phyloP scores from a whole-genome alignment of 2,797 vertebrate genomes.

The Sardinella longiceps region DNA sequence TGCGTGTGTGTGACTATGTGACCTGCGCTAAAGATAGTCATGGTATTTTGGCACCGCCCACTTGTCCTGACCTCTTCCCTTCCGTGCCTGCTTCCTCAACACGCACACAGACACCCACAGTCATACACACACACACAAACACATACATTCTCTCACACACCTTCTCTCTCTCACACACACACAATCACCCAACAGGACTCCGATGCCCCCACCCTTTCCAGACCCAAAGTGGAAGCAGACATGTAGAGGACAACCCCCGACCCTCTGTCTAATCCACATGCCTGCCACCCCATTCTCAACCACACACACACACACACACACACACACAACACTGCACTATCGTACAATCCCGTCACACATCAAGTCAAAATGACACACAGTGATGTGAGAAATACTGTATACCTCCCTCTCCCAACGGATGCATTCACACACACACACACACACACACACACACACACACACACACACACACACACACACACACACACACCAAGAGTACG shows the following conservation, averaged over 20 bases:
- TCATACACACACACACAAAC: background rate
- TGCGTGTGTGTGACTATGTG: slow-evolving; percentile 13
- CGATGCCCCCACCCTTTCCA: background rate
- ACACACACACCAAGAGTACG: background rate
- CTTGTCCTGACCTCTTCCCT: background rate
- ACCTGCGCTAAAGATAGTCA: slow-evolving; percentile 34
- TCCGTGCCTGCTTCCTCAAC: background rate
- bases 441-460: slow-evolving; percentile 15
- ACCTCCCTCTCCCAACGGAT: background rate
- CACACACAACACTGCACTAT: background rate
- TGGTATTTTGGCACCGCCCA: background rate
- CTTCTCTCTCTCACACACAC: slow-evolving; percentile 26
- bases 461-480: slow-evolving; percentile 46
- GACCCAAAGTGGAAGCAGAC: slow-evolving; percentile 18
- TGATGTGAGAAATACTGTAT: slow-evolving; percentile 7
- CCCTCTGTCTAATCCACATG: background rate
- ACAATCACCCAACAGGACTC: background rate
- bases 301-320: background rate
- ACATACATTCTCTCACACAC: background rate
- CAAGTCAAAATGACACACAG: background rate
- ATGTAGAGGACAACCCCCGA: background rate
- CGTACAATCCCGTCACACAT: background rate
- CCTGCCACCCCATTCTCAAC: background rate
- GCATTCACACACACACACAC: background rate
- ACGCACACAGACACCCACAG: background rate